A percentile compares a stretch with the other conserved stretches of the same genome.
phyloP scores from a whole-genome alignment of 2,113 vertebrate species.

The Ploceus nigricollis region DNA sequence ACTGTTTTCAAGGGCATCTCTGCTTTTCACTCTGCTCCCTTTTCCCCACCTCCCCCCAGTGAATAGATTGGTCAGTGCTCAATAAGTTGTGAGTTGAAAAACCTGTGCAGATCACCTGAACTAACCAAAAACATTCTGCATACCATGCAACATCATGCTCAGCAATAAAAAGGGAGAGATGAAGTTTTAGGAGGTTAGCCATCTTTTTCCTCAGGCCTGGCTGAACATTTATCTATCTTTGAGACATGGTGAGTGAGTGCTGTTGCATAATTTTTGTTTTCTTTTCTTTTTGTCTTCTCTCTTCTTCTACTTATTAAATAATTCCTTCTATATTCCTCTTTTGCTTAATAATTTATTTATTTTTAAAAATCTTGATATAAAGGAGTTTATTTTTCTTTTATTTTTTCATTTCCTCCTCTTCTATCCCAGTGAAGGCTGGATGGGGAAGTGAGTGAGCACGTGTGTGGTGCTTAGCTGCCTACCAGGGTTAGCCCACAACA shows the following conservation, averaged over 20 bases:
- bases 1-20: neutral
- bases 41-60: neutral
- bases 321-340: neutral
- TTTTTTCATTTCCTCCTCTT: neutral
- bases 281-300: neutral
- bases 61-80: neutral
- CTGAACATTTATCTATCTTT: neutral
- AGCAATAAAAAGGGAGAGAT: neutral
- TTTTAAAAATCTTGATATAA: neutral
- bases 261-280: neutral
- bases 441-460: rapidly evolving
- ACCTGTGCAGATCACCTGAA: neutral
- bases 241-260: neutral
- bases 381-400: neutral
- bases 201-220: neutral
- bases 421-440: neutral
- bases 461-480: neutral
- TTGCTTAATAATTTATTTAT: neutral
- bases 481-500: neutral
- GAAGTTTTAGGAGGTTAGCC: neutral
- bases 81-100: neutral
- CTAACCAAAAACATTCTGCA: neutral
- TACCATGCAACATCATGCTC: neutral
- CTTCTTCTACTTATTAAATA: neutral
- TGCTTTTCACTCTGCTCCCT: neutral